Evolutionary conservation across 2,113 vertebrate genomes (phyloP).

Genomic region (Phrynocephalus versicolor): DNA sequence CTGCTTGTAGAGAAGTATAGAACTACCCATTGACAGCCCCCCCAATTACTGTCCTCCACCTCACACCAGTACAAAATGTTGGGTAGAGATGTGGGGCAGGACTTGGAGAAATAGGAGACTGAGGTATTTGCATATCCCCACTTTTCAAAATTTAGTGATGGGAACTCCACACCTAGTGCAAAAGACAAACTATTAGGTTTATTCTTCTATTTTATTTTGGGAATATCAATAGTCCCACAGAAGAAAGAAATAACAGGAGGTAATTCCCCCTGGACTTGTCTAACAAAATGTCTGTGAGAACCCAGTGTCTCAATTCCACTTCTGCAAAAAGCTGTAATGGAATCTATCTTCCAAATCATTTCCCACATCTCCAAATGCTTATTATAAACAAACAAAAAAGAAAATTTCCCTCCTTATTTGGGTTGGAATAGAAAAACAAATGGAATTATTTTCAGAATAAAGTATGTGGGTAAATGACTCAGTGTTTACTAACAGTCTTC

Average conservation of each 20-base stretch:
- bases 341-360: neutral
- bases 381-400: conserved; percentile 8
- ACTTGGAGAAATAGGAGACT: too few relatives aligned
- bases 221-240: neutral
- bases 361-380: neutral
- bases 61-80: too few relatives aligned
- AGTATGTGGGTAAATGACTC: neutral
- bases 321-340: conserved; percentile 3
- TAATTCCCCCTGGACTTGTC: neutral
- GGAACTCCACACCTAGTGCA: neutral
- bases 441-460: neutral
- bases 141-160: neutral
- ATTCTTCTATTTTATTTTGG: neutral
- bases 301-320: neutral
- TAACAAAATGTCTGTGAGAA: neutral
- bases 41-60: too few relatives aligned
- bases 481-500: neutral
- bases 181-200: neutral
- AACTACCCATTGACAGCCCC: too few relatives aligned
- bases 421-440: neutral
- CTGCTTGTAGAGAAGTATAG: too few relatives aligned
- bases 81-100: too few relatives aligned
- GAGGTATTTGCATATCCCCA: too few relatives aligned
- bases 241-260: neutral
- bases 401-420: neutral